Evolutionary conservation across 2,113 vertebrate genomes (phyloP).

Genomic region (Labeo rohita): DNA sequence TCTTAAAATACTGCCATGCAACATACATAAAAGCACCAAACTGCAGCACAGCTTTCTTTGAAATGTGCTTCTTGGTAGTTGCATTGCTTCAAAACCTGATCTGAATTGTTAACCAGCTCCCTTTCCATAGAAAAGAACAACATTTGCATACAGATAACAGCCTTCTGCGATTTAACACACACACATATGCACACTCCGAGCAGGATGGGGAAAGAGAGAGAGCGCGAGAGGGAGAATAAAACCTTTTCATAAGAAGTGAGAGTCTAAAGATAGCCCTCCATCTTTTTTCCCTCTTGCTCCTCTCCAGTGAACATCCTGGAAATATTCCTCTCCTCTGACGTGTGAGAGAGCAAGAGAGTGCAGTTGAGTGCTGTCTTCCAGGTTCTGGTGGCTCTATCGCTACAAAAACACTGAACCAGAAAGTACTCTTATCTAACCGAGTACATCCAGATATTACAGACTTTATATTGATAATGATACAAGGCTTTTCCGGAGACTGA

Average conservation of each 20-base stretch:
- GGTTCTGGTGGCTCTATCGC: conserved; percentile 23
- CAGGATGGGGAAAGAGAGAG: conserved; percentile 43
- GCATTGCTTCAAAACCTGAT: conserved; percentile 58
- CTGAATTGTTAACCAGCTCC: conserved; percentile 72
- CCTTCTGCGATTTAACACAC: conserved; percentile 55
- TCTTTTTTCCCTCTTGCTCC: conserved; percentile 26
- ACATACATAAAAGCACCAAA: conserved; percentile 40
- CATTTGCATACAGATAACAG: conserved; percentile 69
- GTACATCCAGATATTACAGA: conserved; percentile 56
- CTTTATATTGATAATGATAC: conserved; percentile 52
- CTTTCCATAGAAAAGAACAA: conserved; percentile 65
- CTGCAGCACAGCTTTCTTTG: conserved; percentile 41
- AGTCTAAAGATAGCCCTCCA: conserved; percentile 53
- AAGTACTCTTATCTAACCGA: conserved; percentile 55
- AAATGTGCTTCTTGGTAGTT: conserved; percentile 43
- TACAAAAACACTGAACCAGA: conserved; percentile 47
- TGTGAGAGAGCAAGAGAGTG: not conserved
- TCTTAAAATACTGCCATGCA: conserved; percentile 47
- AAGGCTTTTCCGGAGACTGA: not conserved
- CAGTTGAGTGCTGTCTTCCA: not conserved
- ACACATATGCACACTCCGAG: conserved; percentile 36
- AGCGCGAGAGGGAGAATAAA: conserved; percentile 50
- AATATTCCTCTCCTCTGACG: conserved; percentile 19
- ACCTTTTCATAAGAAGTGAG: conserved; percentile 41
- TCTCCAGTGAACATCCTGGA: conserved; percentile 30